These are phyloP conservation scores for Cantharis rufa DNA, from an alignment of 2,888 invertebrate genomes.

Conservation along the genomic window DNA sequence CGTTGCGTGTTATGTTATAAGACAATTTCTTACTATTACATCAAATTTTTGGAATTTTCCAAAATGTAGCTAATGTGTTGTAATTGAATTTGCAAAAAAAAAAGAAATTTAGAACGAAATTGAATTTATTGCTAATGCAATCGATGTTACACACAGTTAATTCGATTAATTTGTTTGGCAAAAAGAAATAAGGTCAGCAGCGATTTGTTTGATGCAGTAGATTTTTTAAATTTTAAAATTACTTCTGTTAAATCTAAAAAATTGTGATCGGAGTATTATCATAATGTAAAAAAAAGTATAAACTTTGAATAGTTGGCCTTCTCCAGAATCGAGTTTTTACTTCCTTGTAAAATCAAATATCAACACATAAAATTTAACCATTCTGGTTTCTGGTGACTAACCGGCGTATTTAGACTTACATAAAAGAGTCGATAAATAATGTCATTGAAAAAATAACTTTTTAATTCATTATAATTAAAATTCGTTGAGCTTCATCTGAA, in stretches of 20 bases:
- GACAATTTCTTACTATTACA: background rate
- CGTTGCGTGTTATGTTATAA: background rate
- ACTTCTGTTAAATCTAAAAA: background rate
- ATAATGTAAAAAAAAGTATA: background rate
- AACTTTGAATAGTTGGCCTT: no score
- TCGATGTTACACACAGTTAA: background rate
- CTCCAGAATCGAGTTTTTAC: background rate
- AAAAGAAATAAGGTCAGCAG: background rate
- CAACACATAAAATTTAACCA: background rate
- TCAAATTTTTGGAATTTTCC: background rate
- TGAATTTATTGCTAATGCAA: background rate
- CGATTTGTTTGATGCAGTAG: background rate
- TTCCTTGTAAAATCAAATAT: background rate
- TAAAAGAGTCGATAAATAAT: no score
- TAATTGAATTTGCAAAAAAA: background rate
- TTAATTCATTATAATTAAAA: no score
- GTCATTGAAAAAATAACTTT: no score
- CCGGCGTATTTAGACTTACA: no score
- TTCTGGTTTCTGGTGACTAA: no score
- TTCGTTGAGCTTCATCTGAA: no score
- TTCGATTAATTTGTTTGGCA: background rate
- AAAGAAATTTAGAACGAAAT: background rate
- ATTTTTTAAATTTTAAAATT: background rate
- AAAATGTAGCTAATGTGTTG: background rate
- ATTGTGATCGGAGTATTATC: background rate